Conservation (phyloP, 2,888 invertebrate species). For the Synergus itoensis region DNA sequence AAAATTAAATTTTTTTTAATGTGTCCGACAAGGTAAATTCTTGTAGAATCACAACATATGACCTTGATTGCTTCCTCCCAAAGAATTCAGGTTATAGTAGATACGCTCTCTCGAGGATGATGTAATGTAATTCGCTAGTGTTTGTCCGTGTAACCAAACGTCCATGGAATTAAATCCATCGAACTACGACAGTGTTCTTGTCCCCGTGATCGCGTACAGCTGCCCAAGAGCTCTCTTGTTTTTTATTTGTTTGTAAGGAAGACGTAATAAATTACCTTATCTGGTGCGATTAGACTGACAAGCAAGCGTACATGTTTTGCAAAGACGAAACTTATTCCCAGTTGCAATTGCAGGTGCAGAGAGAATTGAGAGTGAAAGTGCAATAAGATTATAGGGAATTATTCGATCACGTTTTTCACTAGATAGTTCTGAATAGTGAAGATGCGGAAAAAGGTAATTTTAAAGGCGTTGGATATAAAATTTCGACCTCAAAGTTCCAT, state of each 20-base stretch:
- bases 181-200: conserved; percentile 10
- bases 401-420: background rate
- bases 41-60: background rate
- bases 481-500: too few relatives aligned
- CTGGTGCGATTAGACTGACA: conserved; percentile 12
- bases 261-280: conserved; percentile 17
- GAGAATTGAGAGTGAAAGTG: conserved; percentile 39
- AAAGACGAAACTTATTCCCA: conserved; percentile 10
- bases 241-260: background rate
- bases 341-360: background rate
- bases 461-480: background rate
- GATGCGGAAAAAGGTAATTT: background rate
- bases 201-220: conserved; percentile 18
- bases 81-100: conserved; percentile 7
- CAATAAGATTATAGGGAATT: background rate
- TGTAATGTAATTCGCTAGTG: conserved; percentile 13
- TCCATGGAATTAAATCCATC: conserved; percentile 31
- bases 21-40: background rate
- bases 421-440: background rate
- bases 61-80: background rate
- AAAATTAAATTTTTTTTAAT: background rate
- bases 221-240: conserved; percentile 16
- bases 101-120: conserved; percentile 24
- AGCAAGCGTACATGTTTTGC: conserved; percentile 18
- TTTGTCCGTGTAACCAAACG: conserved; percentile 20